Evolutionary conservation across 2,888 invertebrate genomes (phyloP).

Genomic region (Trimorus sp.): DNA sequence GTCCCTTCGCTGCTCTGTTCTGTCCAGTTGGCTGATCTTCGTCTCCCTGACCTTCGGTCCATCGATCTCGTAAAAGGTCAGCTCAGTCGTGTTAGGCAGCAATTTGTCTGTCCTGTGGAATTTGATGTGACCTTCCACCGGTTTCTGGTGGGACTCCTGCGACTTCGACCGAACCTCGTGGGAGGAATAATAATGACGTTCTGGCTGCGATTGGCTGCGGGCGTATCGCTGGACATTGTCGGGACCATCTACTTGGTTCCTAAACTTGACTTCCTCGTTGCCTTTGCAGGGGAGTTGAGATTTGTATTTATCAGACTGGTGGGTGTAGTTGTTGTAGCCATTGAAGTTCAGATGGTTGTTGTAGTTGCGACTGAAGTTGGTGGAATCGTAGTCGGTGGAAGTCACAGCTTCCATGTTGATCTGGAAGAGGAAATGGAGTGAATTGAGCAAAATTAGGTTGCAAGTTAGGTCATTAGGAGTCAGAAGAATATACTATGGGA

Average conservation of each 20-base stretch:
- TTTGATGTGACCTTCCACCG: slow-evolving; percentile 73
- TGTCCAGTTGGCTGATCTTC: slow-evolving; percentile 69
- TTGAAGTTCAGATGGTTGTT: slow-evolving; percentile 76
- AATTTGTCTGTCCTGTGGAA: slow-evolving; percentile 72
- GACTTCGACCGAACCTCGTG: slow-evolving; percentile 77
- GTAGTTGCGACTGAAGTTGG: slow-evolving; percentile 75
- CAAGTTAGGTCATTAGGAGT: no score
- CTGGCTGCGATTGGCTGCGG: slow-evolving; percentile 77
- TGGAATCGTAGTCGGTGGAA: slow-evolving; percentile 82
- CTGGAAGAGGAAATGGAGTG: slow-evolving; percentile 76
- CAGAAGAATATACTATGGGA: no score
- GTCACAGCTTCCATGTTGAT: slow-evolving; percentile 83
- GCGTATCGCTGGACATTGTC: slow-evolving; percentile 69
- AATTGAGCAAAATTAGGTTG: no score
- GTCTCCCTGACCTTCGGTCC: slow-evolving; percentile 72
- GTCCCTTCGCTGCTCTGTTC: slow-evolving; percentile 65
- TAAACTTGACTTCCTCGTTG: neutral
- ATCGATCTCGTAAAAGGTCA: slow-evolving; percentile 78
- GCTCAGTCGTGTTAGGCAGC: slow-evolving; percentile 71
- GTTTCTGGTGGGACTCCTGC: slow-evolving; percentile 76
- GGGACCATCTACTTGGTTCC: no score
- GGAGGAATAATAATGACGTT: slow-evolving; percentile 74
- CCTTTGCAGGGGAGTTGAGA: slow-evolving; percentile 71
- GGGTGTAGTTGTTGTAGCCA: slow-evolving; percentile 78
- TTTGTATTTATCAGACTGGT: slow-evolving; percentile 77